phyloP scores from a whole-genome alignment of 2,888 invertebrate genomes.

The Drosophila lutescens region DNA sequence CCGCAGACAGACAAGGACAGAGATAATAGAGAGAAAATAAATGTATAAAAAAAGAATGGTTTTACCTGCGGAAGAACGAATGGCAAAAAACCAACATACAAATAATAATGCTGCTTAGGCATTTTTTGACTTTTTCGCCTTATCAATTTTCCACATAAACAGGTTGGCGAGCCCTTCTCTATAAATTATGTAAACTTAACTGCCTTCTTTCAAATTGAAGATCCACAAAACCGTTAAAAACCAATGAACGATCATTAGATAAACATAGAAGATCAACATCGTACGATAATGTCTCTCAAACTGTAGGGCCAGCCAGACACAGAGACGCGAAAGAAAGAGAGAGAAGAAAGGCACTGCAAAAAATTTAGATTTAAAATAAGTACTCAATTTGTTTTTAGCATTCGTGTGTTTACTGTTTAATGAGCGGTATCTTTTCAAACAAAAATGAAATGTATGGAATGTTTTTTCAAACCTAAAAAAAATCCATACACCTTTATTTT shows the following conservation, averaged over 20 bases:
- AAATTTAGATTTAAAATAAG: background rate
- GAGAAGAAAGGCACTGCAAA: constrained; percentile 2
- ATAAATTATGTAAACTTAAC: constrained; percentile 5
- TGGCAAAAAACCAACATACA: background rate
- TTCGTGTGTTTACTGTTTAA: too few relatives aligned
- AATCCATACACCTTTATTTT: too few relatives aligned
- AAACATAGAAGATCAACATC: constrained; percentile 40
- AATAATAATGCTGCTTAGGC: constrained; percentile 19
- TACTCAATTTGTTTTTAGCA: too few relatives aligned
- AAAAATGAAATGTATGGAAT: too few relatives aligned
- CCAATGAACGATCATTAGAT: constrained; percentile 5
- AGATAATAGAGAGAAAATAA: background rate
- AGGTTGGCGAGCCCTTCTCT: constrained; percentile 14
- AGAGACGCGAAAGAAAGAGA: constrained; percentile 13
- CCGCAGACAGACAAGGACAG: constrained; percentile 9
- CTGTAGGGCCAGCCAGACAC: constrained; percentile 45
- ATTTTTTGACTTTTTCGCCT: constrained; percentile 10
- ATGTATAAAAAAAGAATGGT: constrained; percentile 6
- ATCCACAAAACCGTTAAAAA: background rate
- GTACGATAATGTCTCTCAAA: constrained; percentile 65
- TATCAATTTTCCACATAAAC: constrained; percentile 16
- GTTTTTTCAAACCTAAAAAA: too few relatives aligned
- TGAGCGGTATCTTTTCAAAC: too few relatives aligned
- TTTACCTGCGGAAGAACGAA: constrained; percentile 3
- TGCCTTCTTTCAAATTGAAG: background rate